phyloP scores from a whole-genome alignment of 2,888 invertebrate species.

The Eremobia ochroleuca region DNA sequence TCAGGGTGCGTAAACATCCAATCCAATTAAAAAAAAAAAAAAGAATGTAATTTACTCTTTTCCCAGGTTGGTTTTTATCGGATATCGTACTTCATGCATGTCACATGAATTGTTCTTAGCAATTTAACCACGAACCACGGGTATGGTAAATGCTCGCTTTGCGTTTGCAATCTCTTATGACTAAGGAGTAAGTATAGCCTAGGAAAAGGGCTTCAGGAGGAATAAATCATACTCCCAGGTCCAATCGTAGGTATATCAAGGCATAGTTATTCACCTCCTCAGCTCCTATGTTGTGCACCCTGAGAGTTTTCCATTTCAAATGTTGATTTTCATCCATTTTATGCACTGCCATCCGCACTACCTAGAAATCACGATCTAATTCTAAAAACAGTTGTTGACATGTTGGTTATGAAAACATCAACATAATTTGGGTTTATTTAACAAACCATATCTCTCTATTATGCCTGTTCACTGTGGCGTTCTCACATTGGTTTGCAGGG shows the following conservation, averaged over 20 bases:
- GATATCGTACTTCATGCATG: neutral
- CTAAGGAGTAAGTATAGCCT: neutral
- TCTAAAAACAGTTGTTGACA: neutral
- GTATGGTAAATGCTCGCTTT: constrained; percentile 1
- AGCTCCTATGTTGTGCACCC: neutral
- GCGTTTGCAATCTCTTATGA: neutral
- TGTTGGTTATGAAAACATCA: constrained; percentile 1
- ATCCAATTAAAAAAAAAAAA: too few species aligned
- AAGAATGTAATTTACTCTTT: neutral
- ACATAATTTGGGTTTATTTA: constrained; percentile 8
- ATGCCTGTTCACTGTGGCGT: constrained; percentile 27
- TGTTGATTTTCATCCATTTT: neutral
- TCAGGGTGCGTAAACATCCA: too few species aligned
- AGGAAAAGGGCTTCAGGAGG: neutral
- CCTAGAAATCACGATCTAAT: neutral
- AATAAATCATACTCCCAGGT: neutral
- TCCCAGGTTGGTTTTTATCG: neutral
- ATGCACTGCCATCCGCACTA: neutral
- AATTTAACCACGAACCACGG: neutral
- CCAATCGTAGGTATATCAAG: neutral
- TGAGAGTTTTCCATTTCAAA: neutral
- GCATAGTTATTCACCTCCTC: neutral
- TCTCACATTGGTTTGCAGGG: constrained; percentile 31
- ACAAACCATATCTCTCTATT: constrained; percentile 19
- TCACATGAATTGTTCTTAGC: neutral